These are phyloP conservation scores for Podabrus alpinus DNA, from an alignment of 2,888 invertebrate species.

Conservation along the genomic window DNA sequence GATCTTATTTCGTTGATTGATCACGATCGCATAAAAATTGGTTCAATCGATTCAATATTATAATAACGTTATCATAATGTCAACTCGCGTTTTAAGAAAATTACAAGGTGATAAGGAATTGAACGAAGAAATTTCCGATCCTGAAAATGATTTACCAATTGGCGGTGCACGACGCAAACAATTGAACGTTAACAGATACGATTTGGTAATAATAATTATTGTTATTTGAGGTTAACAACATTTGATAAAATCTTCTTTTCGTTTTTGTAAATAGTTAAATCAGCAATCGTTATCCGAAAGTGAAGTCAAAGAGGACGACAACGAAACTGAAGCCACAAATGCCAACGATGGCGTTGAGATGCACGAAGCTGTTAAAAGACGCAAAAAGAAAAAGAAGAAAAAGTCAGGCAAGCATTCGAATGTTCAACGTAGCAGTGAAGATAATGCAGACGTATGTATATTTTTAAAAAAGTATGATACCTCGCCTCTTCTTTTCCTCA, in stretches of 20 bases:
- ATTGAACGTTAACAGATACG: slow-evolving; percentile 69
- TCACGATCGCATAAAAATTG: neutral
- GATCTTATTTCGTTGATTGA: neutral
- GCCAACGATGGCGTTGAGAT: slow-evolving; percentile 57
- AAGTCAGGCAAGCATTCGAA: slow-evolving; percentile 59
- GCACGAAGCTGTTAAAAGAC: slow-evolving; percentile 59
- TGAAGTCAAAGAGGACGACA: slow-evolving; percentile 71
- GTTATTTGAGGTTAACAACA: neutral
- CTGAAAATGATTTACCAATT: slow-evolving; percentile 57
- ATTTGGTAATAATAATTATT: slow-evolving; percentile 64
- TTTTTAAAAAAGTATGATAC: neutral
- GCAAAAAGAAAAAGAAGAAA: slow-evolving; percentile 69
- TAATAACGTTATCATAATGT: slow-evolving; percentile 56
- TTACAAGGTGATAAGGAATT: slow-evolving; percentile 64
- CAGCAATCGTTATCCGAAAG: slow-evolving; percentile 70
- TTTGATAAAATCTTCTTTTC: neutral
- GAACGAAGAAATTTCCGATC: slow-evolving; percentile 58
- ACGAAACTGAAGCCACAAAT: slow-evolving; percentile 64
- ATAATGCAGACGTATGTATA: slow-evolving; percentile 63
- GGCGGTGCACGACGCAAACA: slow-evolving; percentile 62
- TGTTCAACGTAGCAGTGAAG: slow-evolving; percentile 64
- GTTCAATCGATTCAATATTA: neutral
- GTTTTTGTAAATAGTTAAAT: slow-evolving; percentile 59
- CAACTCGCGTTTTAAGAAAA: slow-evolving; percentile 68
- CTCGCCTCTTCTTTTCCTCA: neutral